phyloP scores from a whole-genome alignment of 2,113 vertebrate species.

The Corydoras sp. region DNA sequence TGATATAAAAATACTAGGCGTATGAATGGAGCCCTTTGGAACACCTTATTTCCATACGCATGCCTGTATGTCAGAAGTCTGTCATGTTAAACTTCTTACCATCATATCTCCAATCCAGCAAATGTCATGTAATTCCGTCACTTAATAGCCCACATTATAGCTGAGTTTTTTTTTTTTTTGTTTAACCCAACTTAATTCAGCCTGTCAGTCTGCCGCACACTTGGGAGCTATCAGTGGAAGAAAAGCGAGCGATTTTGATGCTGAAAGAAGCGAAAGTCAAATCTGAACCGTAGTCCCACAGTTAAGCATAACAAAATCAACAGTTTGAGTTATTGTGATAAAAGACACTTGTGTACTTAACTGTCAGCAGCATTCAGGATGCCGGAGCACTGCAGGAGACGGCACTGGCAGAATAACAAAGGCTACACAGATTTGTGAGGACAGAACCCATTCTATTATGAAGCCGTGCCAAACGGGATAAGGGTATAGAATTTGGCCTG shows the following conservation, averaged over 20 bases:
- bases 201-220: neutral
- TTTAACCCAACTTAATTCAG: neutral
- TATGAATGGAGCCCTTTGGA: neutral
- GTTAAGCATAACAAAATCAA: neutral
- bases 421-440: neutral
- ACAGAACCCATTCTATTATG: neutral
- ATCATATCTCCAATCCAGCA: neutral
- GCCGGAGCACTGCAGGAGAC: neutral
- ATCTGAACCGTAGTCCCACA: neutral
- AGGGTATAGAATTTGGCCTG: neutral
- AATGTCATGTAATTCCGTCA: neutral
- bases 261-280: neutral
- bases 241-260: neutral
- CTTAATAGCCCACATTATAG: neutral
- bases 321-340: neutral
- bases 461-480: neutral
- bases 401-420: neutral
- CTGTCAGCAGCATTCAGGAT: neutral
- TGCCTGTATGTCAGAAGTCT: neutral
- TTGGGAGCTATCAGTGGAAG: neutral
- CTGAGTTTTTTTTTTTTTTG: neutral
- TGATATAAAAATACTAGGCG: no score
- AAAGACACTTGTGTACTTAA: constrained; percentile 1
- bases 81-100: neutral
- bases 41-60: neutral